Evolutionary conservation across 2,113 vertebrate genomes (phyloP).

Genomic region (Oenanthe oenanthe): DNA sequence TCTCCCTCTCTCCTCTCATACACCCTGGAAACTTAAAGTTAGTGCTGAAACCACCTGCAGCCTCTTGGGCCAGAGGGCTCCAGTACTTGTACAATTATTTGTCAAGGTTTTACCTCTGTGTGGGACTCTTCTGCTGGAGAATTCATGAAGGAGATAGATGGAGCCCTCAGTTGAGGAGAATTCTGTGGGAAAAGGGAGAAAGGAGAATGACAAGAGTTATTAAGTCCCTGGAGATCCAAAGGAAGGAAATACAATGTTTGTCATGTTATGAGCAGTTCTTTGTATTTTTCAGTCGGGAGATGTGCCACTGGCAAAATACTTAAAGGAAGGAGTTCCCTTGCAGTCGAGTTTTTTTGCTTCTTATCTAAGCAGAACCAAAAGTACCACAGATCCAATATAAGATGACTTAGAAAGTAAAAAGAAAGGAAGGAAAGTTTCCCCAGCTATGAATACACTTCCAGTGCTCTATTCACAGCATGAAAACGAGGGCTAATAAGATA

Average conservation of each 20-base stretch:
- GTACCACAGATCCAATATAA: not conserved
- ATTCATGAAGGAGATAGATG: not conserved
- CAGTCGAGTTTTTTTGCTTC: not conserved
- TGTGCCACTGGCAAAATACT: not conserved
- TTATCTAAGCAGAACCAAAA: not conserved
- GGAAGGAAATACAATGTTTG: not conserved
- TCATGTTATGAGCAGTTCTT: not conserved
- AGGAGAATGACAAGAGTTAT: not conserved
- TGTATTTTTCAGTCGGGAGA: not conserved
- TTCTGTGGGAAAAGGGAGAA: not conserved
- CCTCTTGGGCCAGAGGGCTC: not conserved
- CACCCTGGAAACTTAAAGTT: accelerated
- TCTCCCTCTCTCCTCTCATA: accelerated
- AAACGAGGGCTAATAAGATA: not conserved
- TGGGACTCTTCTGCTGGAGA: not conserved
- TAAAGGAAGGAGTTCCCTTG: not conserved
- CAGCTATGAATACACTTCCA: not conserved
- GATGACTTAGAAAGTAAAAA: not conserved
- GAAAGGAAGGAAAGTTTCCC: not conserved
- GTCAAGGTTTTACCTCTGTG: not conserved
- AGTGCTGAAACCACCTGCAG: not conserved
- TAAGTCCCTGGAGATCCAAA: not conserved
- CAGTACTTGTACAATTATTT: not conserved
- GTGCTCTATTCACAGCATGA: not conserved
- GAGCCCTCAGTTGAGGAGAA: not conserved